Evolutionary conservation across 1,140 invertebrate species (phyloP), one percentile per base, ranked within the genome.

Genomic region (Leptinotarsa lineolata): DNA sequence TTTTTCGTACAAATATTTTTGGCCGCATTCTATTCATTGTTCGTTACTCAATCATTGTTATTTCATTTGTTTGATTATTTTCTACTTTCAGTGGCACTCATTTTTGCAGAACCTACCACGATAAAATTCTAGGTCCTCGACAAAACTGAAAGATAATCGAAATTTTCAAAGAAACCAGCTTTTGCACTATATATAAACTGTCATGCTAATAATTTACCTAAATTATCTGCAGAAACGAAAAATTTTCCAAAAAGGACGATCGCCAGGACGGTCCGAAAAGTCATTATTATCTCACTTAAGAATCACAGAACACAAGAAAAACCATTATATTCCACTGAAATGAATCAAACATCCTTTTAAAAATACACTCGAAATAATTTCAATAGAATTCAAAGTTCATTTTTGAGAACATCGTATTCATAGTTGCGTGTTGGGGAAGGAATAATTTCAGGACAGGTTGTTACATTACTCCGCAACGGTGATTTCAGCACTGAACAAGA

Each of bases 191-290:
- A 20, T 45, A 11, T 3, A 68, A 46, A 54, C 15, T 15, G 15
- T 12, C 48, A 54, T 68, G 44, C 58, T 44, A 59, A 72, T 54
- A 72, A 71, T 72, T 72, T 75, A 75, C 74, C 74, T 75, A 75
- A 75, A 75, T 75, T 75, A 72, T 75, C 74, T 58, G 74, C 74
- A 72, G 71, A 59, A 72, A 64, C 68, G 45, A 54, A 63, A 58
- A 75, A 45, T 44, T 64, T 64, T 65, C 72, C 69, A 46, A 45
- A 59, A 46, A 75, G 70, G 69, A 72, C 63, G 59, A 72, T 60
- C 69, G 74, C 61, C 60, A 75, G 74, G 69, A 75, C 64, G 74
- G 72, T 75, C 74, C 74, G 72, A 63, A 68, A 75, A 75, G 74
- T 75, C 74, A 72, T 75, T 72, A 64, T 75, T 59, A 70, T 63